phyloP scores from a whole-genome alignment of 2,113 vertebrate species.

The Xiphorhynchus elegans region DNA sequence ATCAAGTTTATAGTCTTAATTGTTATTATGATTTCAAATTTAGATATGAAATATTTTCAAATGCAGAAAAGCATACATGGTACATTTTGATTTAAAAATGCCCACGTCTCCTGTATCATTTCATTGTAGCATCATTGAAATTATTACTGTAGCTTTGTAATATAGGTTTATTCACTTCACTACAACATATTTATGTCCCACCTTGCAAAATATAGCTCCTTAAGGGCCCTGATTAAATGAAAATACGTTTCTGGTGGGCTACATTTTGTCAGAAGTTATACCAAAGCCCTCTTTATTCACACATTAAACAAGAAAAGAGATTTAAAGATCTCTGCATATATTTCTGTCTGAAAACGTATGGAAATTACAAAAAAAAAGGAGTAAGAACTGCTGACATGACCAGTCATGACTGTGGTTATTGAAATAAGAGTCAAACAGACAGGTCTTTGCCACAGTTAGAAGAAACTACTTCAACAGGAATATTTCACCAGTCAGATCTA shows the following conservation, averaged over 20 bases:
- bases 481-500: background rate
- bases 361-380: background rate
- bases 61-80: background rate
- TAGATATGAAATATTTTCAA: background rate
- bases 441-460: background rate
- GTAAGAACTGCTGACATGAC: background rate
- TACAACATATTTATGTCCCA: background rate
- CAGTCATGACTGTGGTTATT: background rate
- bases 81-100: background rate
- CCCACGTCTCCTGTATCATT: accelerated
- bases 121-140: background rate
- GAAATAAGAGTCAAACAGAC: background rate
- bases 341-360: background rate
- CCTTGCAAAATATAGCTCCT: background rate
- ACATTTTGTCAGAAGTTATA: background rate
- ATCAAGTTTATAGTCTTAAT: background rate
- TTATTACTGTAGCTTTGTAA: background rate
- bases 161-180: background rate
- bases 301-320: background rate
- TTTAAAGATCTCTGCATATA: background rate
- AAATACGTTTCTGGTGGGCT: background rate
- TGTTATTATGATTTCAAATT: background rate
- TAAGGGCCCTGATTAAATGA: background rate
- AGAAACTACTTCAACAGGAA: background rate
- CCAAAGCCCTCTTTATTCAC: background rate